Base-by-base conservation (phyloP, 2,113 vertebrate species). In the Alces alces region DNA sequence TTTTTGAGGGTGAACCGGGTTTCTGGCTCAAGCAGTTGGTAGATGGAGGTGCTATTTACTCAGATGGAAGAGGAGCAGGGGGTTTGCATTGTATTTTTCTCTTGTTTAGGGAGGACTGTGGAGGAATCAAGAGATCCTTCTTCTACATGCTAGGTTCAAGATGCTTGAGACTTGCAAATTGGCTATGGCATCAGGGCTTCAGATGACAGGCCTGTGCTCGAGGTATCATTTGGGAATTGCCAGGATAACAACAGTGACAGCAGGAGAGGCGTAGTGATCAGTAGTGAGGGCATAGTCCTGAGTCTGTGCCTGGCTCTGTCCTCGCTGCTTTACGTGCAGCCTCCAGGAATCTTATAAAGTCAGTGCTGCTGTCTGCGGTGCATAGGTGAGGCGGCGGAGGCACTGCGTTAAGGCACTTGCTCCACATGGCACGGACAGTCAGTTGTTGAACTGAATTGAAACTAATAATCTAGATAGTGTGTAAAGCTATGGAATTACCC, bases 11-110 rank as follows among this genome's bases (percentile, higher is more conserved):
- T 33, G 33, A 82, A 43, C 47, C n/a, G 47, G 28, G 50, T 39
- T 45, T 86, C 55, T 79, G 92, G n/a, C 79, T 83, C 50, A 50
- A 86, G 55, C 84, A 33, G 8, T 30, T 54, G 58, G 83, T 91
- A n/a, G 83, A 0, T 86, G 25, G 60, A 91, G 28, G 27, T 93
- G 76, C 43, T 91, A 0, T 33, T 91, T 47, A 61, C 23, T 90
- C 36, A 9, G 83, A 19, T 27, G 17, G 36, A n/a, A 23, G 60
- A 66, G 39, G 23, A 55, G 36, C 43, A 60, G 61, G 14, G 33
- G 90, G 64, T 76, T 45, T 92, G 61, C 45, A 3, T 88, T 86
- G 55, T 30, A n/a, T n/a, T 95, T 47, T 45, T 47, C 55, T 39
- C 57, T 80, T 90, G 27, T 45, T 87, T 23, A 58, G 70, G 86